phyloP scores from a whole-genome alignment of 2,888 invertebrate genomes.

The Hesperia comma region DNA sequence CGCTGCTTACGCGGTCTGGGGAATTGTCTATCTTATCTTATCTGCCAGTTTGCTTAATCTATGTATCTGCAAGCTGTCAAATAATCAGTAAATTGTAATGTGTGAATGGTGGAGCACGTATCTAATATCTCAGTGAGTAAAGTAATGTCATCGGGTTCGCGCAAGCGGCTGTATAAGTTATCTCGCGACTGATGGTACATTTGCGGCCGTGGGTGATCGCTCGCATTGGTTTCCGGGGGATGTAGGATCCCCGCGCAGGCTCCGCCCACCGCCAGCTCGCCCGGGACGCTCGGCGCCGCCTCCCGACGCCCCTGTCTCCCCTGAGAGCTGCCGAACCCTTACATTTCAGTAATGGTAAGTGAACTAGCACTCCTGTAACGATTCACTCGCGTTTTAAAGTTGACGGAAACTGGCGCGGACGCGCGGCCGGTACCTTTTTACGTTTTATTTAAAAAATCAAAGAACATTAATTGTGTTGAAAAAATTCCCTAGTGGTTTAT shows the following conservation, averaged over 20 bases:
- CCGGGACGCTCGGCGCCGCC: background rate
- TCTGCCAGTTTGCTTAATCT: too few species aligned
- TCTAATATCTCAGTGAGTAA: constrained; percentile 1
- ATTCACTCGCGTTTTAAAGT: background rate
- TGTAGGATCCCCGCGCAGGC: background rate
- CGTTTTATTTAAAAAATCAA: too few species aligned
- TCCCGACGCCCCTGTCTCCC: background rate
- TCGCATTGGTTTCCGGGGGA: background rate
- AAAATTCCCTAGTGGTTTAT: too few species aligned
- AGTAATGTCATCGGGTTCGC: constrained; percentile 8
- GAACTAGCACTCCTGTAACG: background rate
- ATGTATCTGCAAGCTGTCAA: background rate
- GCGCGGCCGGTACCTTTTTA: too few species aligned
- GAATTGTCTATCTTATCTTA: too few species aligned
- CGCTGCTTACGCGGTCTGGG: too few species aligned
- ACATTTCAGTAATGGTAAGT: constrained; percentile 3
- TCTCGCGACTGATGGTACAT: background rate
- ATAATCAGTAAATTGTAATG: constrained; percentile 3
- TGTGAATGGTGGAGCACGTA: background rate
- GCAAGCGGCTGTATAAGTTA: background rate
- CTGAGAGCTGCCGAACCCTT: constrained; percentile 3
- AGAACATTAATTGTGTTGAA: too few species aligned
- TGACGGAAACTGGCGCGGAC: too few species aligned
- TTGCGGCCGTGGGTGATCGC: background rate
- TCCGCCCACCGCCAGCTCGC: background rate